Evolutionary conservation across 2,113 vertebrate species (phyloP).

Genomic region (Ameiurus melas): DNA sequence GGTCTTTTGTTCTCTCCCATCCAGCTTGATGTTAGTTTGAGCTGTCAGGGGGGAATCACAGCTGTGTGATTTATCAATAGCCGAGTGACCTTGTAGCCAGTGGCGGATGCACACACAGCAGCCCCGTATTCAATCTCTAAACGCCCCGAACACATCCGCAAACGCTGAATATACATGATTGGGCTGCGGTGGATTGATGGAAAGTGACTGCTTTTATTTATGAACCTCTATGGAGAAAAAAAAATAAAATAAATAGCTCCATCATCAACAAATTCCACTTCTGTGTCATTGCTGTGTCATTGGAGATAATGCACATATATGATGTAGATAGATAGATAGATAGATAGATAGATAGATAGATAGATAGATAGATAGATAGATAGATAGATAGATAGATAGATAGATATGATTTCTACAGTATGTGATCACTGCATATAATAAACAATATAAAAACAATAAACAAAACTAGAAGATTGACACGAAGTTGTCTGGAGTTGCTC

Average conservation of each 20-base stretch:
- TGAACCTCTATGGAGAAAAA: constrained; percentile 16
- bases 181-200: constrained; percentile 19
- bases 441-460: background rate
- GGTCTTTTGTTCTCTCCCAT: constrained; percentile 99
- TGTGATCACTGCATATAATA: background rate
- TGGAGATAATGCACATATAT: background rate
- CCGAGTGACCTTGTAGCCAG: constrained; percentile 94
- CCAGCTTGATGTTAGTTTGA: constrained; percentile 99
- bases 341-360: background rate
- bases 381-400: constrained; percentile 8
- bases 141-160: constrained; percentile 37
- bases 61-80: constrained; percentile 99
- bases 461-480: background rate
- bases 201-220: constrained; percentile 36
- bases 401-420: background rate
- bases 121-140: constrained; percentile 68
- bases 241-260: background rate
- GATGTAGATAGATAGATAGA: too few species aligned
- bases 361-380: background rate
- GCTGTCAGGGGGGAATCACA: constrained; percentile 99
- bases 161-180: constrained; percentile 38
- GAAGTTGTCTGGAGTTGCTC: background rate
- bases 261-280: constrained; percentile 24
- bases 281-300: background rate
- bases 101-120: constrained; percentile 75